Evolutionary conservation across 1,140 invertebrate species (phyloP).

Genomic region (Drosophila bocqueti): DNA sequence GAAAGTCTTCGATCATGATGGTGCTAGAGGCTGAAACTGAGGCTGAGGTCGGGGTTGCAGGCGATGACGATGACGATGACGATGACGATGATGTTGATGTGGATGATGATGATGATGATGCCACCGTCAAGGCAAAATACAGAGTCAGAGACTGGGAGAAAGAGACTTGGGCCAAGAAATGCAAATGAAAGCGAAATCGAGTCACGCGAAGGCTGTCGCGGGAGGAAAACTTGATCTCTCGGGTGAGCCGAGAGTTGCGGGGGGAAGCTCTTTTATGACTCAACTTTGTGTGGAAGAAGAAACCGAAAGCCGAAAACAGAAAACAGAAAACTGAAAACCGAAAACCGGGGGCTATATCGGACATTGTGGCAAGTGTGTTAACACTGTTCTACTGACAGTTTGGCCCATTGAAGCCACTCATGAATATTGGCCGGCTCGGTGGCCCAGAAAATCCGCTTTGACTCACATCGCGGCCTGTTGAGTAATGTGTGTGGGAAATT

Average conservation of each 20-base stretch:
- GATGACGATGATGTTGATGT: background rate
- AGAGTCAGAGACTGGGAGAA: conserved; percentile 25
- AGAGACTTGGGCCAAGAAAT: conserved; percentile 45
- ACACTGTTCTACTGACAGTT: conserved; percentile 36
- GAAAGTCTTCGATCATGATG: conserved; percentile 23
- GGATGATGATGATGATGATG: background rate
- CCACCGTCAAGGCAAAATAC: conserved; percentile 15
- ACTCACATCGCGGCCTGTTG: conserved; percentile 10
- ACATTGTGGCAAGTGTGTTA: conserved; percentile 45
- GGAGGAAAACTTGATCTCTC: conserved; percentile 52
- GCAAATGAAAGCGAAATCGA: conserved; percentile 74
- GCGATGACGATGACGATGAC: conserved; percentile 1
- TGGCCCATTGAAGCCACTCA: conserved; percentile 30
- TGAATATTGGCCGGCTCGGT: conserved; percentile 26
- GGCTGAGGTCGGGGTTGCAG: conserved; percentile 13
- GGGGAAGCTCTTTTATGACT: conserved; percentile 50
- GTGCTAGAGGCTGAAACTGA: background rate
- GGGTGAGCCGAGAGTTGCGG: background rate
- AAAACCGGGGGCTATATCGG: conserved; percentile 14
- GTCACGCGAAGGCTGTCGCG: conserved; percentile 59
- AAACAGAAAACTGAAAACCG: background rate
- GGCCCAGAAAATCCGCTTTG: conserved; percentile 17
- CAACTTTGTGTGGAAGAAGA: conserved; percentile 40
- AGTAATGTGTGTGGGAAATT: conserved; percentile 21
- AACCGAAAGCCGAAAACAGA: background rate